phyloP scores from a whole-genome alignment of 2,888 invertebrate species.

The Dynastes hyllus region DNA sequence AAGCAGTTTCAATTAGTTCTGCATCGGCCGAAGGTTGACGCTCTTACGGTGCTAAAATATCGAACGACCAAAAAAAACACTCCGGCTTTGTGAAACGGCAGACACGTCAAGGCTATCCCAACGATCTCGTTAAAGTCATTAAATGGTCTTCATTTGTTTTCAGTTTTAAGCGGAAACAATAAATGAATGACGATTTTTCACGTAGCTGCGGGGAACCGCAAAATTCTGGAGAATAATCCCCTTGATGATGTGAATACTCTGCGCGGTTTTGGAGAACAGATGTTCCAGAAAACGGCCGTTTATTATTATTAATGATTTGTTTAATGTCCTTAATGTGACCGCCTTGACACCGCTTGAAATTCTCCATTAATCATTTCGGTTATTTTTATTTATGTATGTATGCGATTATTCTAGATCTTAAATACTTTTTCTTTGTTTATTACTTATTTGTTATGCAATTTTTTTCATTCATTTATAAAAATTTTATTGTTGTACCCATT shows the following conservation, averaged over 20 bases:
- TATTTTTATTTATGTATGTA: not conserved
- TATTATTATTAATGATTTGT: slow-evolving; percentile 47
- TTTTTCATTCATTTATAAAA: too few species aligned
- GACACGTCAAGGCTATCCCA: slow-evolving; percentile 32
- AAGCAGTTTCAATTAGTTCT: slow-evolving; percentile 31
- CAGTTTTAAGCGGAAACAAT: slow-evolving; percentile 36
- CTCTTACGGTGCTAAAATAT: slow-evolving; percentile 9
- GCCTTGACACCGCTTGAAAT: slow-evolving; percentile 27
- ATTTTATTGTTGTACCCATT: too few species aligned
- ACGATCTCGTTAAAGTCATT: slow-evolving; percentile 36
- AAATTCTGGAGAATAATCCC: slow-evolving; percentile 29
- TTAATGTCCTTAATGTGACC: slow-evolving; percentile 40
- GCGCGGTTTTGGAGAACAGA: slow-evolving; percentile 29
- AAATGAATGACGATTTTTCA: slow-evolving; percentile 40
- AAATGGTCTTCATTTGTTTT: slow-evolving; percentile 35
- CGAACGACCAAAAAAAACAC: not conserved
- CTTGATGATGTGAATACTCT: slow-evolving; percentile 11
- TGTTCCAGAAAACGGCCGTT: slow-evolving; percentile 34
- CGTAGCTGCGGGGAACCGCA: slow-evolving; percentile 33
- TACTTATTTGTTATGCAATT: too few species aligned
- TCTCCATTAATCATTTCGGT: slow-evolving; percentile 37
- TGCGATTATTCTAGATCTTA: too few species aligned
- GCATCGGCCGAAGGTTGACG: slow-evolving; percentile 15
- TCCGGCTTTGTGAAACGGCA: not conserved
- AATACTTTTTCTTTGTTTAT: too few species aligned